Conservation (phyloP, 2,113 vertebrate genomes). For the Pycnonotus jocosus region DNA sequence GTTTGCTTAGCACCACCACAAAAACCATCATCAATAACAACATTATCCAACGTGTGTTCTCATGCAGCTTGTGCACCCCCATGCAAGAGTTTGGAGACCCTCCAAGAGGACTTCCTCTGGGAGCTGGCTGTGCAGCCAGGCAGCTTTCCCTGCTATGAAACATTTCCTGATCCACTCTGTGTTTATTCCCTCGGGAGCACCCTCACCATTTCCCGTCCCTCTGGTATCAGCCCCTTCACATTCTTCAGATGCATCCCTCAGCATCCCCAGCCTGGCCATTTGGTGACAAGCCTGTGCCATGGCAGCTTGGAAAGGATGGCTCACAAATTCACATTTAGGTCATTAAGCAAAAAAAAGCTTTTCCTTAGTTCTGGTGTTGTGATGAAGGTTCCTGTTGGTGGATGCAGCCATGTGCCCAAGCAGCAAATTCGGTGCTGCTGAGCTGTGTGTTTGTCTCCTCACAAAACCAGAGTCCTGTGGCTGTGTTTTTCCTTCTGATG, state of each 20-base stretch:
- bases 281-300: background rate
- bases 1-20: background rate
- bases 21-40: background rate
- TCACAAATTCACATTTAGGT: background rate
- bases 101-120: constrained; percentile 40
- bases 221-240: background rate
- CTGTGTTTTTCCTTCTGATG: background rate
- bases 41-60: background rate
- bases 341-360: background rate
- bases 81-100: background rate
- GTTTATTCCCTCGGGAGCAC: background rate
- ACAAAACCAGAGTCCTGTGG: background rate
- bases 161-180: background rate
- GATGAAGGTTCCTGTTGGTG: background rate
- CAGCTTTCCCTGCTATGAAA: background rate
- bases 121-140: background rate
- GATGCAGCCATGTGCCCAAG: fast-evolving
- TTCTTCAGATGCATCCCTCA: fast-evolving
- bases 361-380: background rate
- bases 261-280: background rate
- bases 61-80: background rate
- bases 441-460: background rate
- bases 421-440: background rate
- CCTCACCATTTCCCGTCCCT: background rate
- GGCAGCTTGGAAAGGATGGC: background rate